Conservation (phyloP, 2,888 invertebrate species). For the Clanis bilineata region DNA sequence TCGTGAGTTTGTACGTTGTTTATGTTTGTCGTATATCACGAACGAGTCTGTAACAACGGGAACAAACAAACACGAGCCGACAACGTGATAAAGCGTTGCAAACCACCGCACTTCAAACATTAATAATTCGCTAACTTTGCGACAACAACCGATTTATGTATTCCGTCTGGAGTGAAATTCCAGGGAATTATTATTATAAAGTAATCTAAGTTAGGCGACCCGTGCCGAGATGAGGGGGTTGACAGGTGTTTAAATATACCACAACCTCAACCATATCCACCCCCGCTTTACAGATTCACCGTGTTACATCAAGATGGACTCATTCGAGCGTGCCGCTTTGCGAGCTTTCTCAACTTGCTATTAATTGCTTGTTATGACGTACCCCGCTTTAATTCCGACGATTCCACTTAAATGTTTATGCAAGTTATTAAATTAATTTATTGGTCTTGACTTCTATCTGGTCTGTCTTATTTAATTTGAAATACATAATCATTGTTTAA, state of each 20-base stretch:
- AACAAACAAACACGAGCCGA: constrained; percentile 49
- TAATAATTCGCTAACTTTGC: constrained; percentile 65
- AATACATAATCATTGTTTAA: background rate
- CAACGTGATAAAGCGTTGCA: constrained; percentile 57
- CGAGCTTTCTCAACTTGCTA: constrained; percentile 50
- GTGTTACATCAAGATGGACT: constrained; percentile 55
- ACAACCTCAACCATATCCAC: constrained; percentile 53
- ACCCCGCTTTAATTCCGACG: background rate
- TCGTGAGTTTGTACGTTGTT: constrained; percentile 33
- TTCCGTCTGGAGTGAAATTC: constrained; percentile 66
- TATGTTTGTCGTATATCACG: constrained; percentile 61
- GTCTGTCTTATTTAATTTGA: background rate
- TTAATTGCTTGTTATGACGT: constrained; percentile 36
- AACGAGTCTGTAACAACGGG: constrained; percentile 50
- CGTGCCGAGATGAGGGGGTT: constrained; percentile 60
- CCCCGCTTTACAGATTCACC: constrained; percentile 47
- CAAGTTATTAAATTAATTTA: background rate
- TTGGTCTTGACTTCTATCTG: background rate
- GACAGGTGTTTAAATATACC: constrained; percentile 76
- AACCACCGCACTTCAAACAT: constrained; percentile 54
- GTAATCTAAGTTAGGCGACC: constrained; percentile 77
- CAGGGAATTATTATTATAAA: constrained; percentile 75
- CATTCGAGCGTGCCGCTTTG: constrained; percentile 54
- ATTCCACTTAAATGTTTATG: background rate
- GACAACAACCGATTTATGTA: constrained; percentile 69